Base-by-base conservation (phyloP, 1,140 invertebrate species). In the Drosophila paulistorum region DNA sequence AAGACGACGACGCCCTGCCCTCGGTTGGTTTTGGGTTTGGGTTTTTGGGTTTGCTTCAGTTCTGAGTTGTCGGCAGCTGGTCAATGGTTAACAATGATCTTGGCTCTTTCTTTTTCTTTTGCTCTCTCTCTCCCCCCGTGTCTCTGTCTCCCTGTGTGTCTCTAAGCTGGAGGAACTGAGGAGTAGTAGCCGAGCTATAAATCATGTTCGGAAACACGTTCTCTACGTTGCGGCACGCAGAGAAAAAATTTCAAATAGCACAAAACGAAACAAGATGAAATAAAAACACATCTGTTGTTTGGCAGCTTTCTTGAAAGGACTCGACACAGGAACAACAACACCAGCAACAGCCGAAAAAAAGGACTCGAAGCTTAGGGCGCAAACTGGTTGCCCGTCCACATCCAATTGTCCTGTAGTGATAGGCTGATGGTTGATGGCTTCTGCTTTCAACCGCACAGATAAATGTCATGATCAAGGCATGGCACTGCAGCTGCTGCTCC, bases 141-240 rank as follows among this genome's bases (percentile, higher is more conserved):
- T 59, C 67, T 70, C 42, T 51, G 37, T 48, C 3, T 39, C 4
- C 10, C 3, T 39, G 3, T 39, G 37, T 79, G 63, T 70, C 63
- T 70, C 77, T 65, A 79, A 79, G 61, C 39, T 68, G 69, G 59
- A 65, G 69, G 59, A 65, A 64, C 66, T 59, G 35, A 42, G 33
- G 17, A 23, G 45, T 51, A 23, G 45, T 64, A 51, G 73, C 54
- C 62, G 69, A 87, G 80, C 84, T 68, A 89, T 87, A 87, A 87
- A 87, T 87, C 83, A 87, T 87, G 83, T 80, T 87, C 87, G 76
- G 73, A 61, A 87, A 87, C 83, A 87, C 84, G 83, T 87, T 87
- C 79, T 66, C 65, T 33, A 26, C 39, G n/a, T 48, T 45, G 42
- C 42, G 60, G 60, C 37, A 62, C 23, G 37, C 60, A 62, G 42